Evolutionary conservation across 2,888 invertebrate species (phyloP).

Genomic region (Thera obeliscata): DNA sequence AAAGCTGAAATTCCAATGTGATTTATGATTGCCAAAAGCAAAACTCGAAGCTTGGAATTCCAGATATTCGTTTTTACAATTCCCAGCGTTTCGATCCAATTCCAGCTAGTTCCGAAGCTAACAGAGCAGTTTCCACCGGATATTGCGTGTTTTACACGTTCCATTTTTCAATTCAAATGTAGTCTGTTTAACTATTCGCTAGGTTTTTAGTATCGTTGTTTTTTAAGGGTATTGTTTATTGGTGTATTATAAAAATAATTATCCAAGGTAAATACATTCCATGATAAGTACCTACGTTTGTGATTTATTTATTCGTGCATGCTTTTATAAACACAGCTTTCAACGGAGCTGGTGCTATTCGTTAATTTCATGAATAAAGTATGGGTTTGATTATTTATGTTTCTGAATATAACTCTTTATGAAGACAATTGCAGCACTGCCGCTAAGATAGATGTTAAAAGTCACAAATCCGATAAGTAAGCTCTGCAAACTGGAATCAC

Average conservation of each 20-base stretch:
- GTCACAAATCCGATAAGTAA: slow-evolving; percentile 3
- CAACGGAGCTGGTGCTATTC: neutral
- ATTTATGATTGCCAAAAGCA: slow-evolving; percentile 26
- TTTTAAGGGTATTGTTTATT: slow-evolving; percentile 14
- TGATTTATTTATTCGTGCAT: slow-evolving; percentile 6
- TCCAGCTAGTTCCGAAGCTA: slow-evolving; percentile 33
- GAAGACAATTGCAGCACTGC: neutral
- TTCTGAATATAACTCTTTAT: neutral
- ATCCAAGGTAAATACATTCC: neutral
- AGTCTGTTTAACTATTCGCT: slow-evolving; percentile 30
- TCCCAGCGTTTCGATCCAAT: slow-evolving; percentile 32
- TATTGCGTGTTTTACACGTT: slow-evolving; percentile 40
- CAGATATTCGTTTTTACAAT: slow-evolving; percentile 31
- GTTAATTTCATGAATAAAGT: neutral
- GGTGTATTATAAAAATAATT: slow-evolving; percentile 2
- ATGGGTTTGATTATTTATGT: neutral
- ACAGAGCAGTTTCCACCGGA: slow-evolving; percentile 34
- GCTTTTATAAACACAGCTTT: slow-evolving; percentile 10
- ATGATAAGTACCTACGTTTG: neutral
- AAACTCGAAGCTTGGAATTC: slow-evolving; percentile 25
- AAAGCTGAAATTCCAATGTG: slow-evolving; percentile 23
- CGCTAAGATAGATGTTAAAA: slow-evolving; percentile 3
- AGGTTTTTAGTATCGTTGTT: slow-evolving; percentile 12
- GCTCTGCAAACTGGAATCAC: slow-evolving; percentile 25
- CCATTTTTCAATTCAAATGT: slow-evolving; percentile 33